These are phyloP conservation scores for Peromyscus californicus DNA, from an alignment of 2,113 vertebrate genomes.

Conservation along the genomic window DNA sequence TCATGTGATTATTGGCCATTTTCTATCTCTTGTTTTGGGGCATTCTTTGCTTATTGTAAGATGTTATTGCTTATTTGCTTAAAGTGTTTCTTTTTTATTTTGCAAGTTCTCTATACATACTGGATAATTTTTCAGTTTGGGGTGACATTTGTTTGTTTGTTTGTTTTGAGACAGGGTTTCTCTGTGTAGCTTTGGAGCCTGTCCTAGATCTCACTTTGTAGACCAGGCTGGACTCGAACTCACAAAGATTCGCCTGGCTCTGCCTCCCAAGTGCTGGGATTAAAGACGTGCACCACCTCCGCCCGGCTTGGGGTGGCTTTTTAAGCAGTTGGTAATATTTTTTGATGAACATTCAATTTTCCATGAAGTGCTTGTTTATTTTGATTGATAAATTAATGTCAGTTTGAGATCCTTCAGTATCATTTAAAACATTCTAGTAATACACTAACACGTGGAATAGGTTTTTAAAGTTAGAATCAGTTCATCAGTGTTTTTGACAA, in stretches of 20 bases:
- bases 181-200: too few species aligned
- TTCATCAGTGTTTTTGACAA: neutral
- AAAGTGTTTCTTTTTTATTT: neutral
- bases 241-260: too few species aligned
- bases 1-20: neutral
- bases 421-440: neutral
- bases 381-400: neutral
- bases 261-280: too few species aligned
- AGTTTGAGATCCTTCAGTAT: neutral
- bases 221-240: too few species aligned
- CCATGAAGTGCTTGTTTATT: neutral
- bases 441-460: neutral
- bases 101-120: neutral
- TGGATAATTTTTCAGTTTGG: neutral
- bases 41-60: neutral
- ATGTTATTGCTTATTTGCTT: neutral
- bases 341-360: neutral
- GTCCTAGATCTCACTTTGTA: too few species aligned
- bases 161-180: too few species aligned
- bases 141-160: too few species aligned
- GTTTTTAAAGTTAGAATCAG: neutral
- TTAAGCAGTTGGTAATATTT: neutral
- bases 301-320: neutral
- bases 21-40: neutral
- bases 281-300: too few species aligned